Percentiles rank a stretch among this genome's conserved stretches.
Evolutionary conservation across 2,888 invertebrate genomes (phyloP).

Genomic region (Anoplius nigerrimus): DNA sequence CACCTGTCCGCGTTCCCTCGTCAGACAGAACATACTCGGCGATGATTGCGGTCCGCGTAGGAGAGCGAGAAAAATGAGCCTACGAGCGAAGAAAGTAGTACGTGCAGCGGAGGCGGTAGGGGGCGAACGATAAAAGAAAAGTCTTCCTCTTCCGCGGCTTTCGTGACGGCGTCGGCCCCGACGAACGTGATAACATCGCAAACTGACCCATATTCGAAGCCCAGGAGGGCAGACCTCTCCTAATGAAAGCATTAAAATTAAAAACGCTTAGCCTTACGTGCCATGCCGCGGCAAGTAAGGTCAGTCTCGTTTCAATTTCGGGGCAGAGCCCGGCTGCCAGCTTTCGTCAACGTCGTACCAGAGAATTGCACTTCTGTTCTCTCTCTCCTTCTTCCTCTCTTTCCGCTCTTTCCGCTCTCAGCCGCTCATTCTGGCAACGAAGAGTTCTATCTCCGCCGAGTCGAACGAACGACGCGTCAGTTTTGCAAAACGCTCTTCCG

Average conservation of each 20-base stretch:
- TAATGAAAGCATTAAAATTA: slow-evolving; percentile 69
- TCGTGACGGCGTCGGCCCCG: neutral
- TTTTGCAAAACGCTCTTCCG: neutral
- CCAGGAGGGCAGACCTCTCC: slow-evolving; percentile 19
- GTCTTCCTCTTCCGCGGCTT: neutral
- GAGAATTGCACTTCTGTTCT: too few species aligned
- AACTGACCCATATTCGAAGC: slow-evolving; percentile 42
- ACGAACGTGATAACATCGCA: slow-evolving; percentile 34
- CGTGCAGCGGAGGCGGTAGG: too few species aligned
- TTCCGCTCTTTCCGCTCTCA: too few species aligned
- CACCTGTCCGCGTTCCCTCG: too few species aligned
- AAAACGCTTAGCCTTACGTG: slow-evolving; percentile 38
- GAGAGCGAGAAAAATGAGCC: too few species aligned
- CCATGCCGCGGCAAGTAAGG: neutral
- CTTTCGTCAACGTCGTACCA: too few species aligned
- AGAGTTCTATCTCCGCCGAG: too few species aligned
- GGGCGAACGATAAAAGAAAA: neutral
- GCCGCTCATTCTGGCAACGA: too few species aligned
- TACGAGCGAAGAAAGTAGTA: too few species aligned
- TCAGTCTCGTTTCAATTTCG: slow-evolving; percentile 29
- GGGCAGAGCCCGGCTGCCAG: neutral
- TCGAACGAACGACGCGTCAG: neutral
- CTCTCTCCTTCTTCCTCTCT: too few species aligned
- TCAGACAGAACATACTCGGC: too few species aligned
- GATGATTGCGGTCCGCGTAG: too few species aligned